A percentile compares a stretch with the other conserved stretches of the same genome.
Evolutionary conservation across 2,113 vertebrate species (phyloP).

Genomic region (Meles meles): DNA sequence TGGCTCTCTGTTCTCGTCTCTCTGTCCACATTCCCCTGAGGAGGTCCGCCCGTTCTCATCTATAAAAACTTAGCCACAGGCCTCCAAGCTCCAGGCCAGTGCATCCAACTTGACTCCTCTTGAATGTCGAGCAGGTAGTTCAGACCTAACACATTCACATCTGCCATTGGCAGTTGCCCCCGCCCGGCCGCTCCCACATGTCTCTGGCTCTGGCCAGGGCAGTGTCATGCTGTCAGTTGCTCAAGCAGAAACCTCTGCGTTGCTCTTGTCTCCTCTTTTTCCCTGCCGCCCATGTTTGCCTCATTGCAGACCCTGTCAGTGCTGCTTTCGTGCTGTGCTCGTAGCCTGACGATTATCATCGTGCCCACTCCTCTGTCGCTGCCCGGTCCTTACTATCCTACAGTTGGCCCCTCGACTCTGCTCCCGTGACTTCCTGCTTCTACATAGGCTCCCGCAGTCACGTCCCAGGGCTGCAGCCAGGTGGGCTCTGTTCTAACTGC

Average conservation of each 20-base stretch:
- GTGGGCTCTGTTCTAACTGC: neutral
- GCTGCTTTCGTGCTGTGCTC: neutral
- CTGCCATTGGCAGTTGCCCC: neutral
- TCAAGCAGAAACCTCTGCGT: neutral
- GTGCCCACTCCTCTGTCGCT: fast-evolving
- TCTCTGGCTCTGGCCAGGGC: neutral
- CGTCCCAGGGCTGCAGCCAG: too few species aligned
- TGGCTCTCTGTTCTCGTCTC: neutral
- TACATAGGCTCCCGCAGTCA: neutral
- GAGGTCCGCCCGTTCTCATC: neutral
- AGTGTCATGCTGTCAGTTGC: neutral
- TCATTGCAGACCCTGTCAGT: neutral
- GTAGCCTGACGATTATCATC: neutral
- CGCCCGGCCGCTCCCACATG: neutral
- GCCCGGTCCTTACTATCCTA: neutral
- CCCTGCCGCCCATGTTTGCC: fast-evolving
- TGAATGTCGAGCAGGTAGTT: neutral
- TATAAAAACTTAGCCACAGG: neutral
- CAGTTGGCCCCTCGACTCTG: neutral
- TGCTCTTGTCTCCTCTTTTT: neutral
- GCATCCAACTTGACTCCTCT: neutral
- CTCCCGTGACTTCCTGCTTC: neutral
- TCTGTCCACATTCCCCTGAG: neutral
- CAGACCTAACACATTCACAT: neutral
- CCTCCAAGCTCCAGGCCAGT: neutral